Percentiles rank a stretch among this genome's conserved stretches.
Evolutionary conservation across 2,888 invertebrate species (phyloP).

Genomic region (Strigamia crassipes): DNA sequence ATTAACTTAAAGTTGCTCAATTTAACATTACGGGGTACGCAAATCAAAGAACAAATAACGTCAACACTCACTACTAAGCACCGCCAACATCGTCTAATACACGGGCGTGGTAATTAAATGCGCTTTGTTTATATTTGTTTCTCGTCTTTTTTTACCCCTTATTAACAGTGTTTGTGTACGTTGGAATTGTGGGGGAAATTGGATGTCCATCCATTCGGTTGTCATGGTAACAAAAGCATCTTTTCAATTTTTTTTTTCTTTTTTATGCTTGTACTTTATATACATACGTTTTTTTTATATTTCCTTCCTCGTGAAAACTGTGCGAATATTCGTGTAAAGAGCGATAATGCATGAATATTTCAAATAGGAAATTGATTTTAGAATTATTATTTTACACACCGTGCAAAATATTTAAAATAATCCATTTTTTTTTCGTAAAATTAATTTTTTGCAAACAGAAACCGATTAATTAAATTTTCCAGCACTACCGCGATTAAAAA

Average conservation of each 20-base stretch:
- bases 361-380: too few relatives aligned
- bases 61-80: too few relatives aligned
- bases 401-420: too few relatives aligned
- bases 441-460: too few relatives aligned
- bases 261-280: not conserved
- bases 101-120: not conserved
- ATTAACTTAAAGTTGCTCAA: slow-evolving; percentile 9
- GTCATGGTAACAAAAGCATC: not conserved
- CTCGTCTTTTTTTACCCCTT: not conserved
- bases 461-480: too few relatives aligned
- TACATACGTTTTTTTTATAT: not conserved
- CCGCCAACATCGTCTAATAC: not conserved
- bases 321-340: too few relatives aligned
- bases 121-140: not conserved
- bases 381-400: too few relatives aligned
- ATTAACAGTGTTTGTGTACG: not conserved
- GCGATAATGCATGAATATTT: too few relatives aligned
- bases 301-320: not conserved
- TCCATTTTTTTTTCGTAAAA: too few relatives aligned
- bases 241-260: not conserved
- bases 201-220: not conserved
- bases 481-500: too few relatives aligned
- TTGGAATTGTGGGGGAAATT: not conserved
- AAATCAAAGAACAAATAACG: not conserved
- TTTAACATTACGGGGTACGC: not conserved